Evolutionary conservation across 1,140 invertebrate genomes (phyloP), one percentile per base, ranked within the genome.

Genomic region (Trichonephila clavipes): DNA sequence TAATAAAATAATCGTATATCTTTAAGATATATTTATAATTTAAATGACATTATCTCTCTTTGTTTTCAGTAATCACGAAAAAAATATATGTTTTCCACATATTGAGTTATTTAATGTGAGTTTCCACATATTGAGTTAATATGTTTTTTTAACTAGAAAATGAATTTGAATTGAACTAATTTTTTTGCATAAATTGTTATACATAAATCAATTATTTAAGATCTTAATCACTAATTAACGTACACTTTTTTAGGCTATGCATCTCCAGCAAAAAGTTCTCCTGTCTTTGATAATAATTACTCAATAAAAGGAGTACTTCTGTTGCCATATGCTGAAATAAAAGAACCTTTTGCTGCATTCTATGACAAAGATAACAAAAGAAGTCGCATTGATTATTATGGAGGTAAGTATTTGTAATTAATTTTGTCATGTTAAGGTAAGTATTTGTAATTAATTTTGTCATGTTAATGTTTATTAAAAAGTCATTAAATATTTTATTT

Each of bases 371-470:
- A 96, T 19, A 97, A 97, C 94, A 97, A 97, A 91, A 96, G 96
- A 83, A 99, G 98, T 87, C 97, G 99, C 92, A 98, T 99, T 94
- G 98, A 99, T 96, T 99, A 99, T 95, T 99, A 99, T 96, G 98
- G 98, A 95, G 98, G 98, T 97, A 96, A 95, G 58, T 44, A 69
- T 24, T 12, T 24, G 2, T 19, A 7, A 69, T 28, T 12, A 4
- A 62, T 21, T 51, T 62, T 18, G 21, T 24, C 1, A 10, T 28
- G 6, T n/a, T 28, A n/a, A 69, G 98, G 98, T 97, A 96, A 95
- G 58, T 44, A 69, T 24, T 12, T 24, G 2, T 19, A 7, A 69
- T 28, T 12, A 4, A 62, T 21, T 51, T 62, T 18, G 21, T 24
- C 1, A 10, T 28, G 6, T n/a, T 28, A n/a, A 69, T 14, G 12